Evolutionary conservation across 1,140 invertebrate species (phyloP).

Genomic region (Drosophila sp.): DNA sequence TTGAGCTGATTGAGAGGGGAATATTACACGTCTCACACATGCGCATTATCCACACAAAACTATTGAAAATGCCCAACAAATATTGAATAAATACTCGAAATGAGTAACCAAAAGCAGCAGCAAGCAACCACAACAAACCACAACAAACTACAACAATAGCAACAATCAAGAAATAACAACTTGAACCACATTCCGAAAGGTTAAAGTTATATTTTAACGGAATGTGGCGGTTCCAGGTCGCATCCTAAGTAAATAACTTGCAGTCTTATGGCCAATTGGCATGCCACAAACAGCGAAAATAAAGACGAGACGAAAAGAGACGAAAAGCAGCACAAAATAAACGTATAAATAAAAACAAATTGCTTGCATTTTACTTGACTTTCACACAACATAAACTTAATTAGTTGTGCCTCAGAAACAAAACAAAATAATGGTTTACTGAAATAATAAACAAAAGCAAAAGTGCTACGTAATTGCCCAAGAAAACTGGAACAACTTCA

Average conservation of each 20-base stretch:
- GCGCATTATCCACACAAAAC: conserved; percentile 73
- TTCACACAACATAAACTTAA: conserved; percentile 40
- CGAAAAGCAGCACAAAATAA: not conserved
- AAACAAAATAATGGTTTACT: conserved; percentile 6
- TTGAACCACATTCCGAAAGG: conserved; percentile 22
- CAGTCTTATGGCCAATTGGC: conserved; percentile 42
- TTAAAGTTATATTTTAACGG: conserved; percentile 5
- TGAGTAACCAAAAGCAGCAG: conserved; percentile 8
- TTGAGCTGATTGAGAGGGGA: not conserved
- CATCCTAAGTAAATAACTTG: conserved; percentile 24
- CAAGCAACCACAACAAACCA: conserved; percentile 14
- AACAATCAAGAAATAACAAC: conserved; percentile 18
- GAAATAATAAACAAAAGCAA: conserved; percentile 31
- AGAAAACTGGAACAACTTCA: conserved; percentile 24
- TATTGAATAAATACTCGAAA: conserved; percentile 38
- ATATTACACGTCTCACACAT: conserved; percentile 53
- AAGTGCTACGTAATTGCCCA: conserved; percentile 37
- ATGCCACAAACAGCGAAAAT: too few species aligned
- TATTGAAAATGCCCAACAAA: conserved; percentile 60
- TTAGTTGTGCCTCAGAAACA: conserved; percentile 32
- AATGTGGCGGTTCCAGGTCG: conserved; percentile 13
- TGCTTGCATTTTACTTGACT: conserved; percentile 51
- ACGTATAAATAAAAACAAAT: conserved; percentile 21
- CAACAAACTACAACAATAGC: too few species aligned
- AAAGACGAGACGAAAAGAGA: too few species aligned